Evolutionary conservation across 2,888 invertebrate species (phyloP).

Genomic region (Dryocosmus kuriphilus): DNA sequence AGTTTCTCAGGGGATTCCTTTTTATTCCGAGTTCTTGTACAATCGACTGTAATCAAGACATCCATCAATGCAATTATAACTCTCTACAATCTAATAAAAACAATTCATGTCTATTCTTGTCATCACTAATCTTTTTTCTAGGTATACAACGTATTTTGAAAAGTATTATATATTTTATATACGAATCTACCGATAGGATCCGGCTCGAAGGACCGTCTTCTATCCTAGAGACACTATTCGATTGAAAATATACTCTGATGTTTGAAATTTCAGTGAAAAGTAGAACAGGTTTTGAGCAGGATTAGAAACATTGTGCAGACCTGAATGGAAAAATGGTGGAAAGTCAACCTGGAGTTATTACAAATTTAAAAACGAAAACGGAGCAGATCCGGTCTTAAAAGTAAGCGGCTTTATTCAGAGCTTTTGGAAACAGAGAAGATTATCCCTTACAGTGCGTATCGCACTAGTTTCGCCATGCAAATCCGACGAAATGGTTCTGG

Average conservation of each 20-base stretch:
- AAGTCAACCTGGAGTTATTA: conserved; percentile 25
- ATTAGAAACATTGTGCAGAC: not conserved
- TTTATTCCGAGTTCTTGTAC: not conserved
- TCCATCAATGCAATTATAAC: conserved; percentile 42
- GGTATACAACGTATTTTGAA: not conserved
- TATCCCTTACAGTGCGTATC: conserved; percentile 29
- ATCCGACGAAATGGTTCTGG: conserved; percentile 45
- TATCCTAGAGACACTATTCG: too few relatives aligned
- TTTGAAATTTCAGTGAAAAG: not conserved
- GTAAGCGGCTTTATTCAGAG: conserved; percentile 63
- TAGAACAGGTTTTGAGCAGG: conserved; percentile 4
- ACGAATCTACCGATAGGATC: too few relatives aligned
- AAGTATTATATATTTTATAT: too few relatives aligned
- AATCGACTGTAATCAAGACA: conserved; percentile 19
- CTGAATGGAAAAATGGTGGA: not conserved
- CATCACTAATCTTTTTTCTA: not conserved
- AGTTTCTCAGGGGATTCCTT: not conserved
- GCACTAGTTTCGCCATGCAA: conserved; percentile 46
- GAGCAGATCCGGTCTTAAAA: conserved; percentile 11
- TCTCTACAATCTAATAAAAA: not conserved
- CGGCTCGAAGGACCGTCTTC: too few relatives aligned
- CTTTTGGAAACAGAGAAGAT: conserved; percentile 55
- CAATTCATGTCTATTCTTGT: not conserved
- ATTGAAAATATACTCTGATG: not conserved
- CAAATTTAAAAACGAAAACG: conserved; percentile 51